Conservation (phyloP, 2,797 vertebrate species). For the Potorous gilbertii region DNA sequence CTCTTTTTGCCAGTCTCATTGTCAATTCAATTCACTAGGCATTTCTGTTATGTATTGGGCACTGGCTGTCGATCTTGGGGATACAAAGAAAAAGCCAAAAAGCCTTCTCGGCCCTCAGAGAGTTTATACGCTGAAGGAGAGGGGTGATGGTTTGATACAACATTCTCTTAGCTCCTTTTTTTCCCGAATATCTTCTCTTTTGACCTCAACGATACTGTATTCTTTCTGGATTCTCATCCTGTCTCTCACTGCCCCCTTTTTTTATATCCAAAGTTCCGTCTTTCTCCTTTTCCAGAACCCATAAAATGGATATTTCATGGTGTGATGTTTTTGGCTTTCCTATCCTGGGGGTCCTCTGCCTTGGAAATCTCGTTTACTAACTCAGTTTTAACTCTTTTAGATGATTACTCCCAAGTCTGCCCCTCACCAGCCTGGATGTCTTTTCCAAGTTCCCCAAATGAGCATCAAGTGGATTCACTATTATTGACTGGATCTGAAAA, state of each 20-base stretch:
- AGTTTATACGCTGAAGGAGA: neutral
- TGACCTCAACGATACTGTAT: neutral
- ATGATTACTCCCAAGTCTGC: neutral
- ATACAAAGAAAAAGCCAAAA: no score
- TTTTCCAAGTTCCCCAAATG: neutral
- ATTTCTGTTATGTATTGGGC: neutral
- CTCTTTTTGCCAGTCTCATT: no score
- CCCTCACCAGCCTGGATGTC: neutral
- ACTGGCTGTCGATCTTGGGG: neutral
- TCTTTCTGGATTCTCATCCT: no score
- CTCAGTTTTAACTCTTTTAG: neutral
- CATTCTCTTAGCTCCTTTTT: neutral
- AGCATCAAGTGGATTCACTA: neutral
- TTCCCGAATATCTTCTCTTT: neutral
- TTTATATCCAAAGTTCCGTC: neutral
- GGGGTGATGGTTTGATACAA: neutral
- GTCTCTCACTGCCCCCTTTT: neutral
- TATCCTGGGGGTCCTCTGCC: neutral
- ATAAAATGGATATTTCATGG: neutral
- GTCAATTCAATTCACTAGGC: no score
- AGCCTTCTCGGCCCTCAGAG: neutral
- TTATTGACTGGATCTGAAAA: neutral
- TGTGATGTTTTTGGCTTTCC: neutral
- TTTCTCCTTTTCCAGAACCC: neutral
- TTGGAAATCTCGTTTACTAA: neutral